These are phyloP conservation scores for Marisa cornuarietis DNA, from an alignment of 1,140 invertebrate species.

Conservation along the genomic window DNA sequence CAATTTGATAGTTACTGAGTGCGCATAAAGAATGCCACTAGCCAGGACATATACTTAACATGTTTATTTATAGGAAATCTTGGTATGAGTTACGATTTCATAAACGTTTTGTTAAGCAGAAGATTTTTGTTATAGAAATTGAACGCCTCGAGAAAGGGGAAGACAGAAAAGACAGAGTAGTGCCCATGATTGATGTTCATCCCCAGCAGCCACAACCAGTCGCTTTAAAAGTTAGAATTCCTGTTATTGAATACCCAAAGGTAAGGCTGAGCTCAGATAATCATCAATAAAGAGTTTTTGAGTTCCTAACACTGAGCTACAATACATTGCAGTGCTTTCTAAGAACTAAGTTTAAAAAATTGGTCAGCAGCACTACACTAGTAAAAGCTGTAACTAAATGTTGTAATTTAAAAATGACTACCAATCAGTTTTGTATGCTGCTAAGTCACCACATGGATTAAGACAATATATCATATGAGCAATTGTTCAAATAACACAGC, in stretches of 20 bases:
- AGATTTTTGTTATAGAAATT: slow-evolving; percentile 42
- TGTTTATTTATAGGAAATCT: background rate
- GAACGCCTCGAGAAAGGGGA: slow-evolving; percentile 49
- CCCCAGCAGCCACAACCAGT: slow-evolving; percentile 42
- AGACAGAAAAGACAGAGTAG: slow-evolving; percentile 32
- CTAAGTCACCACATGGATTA: too few relatives aligned
- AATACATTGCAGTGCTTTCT: too few relatives aligned
- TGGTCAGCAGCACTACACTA: too few relatives aligned
- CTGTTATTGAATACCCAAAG: slow-evolving; percentile 49
- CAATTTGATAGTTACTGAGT: background rate
- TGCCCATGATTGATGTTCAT: slow-evolving; percentile 47
- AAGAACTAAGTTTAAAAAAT: too few relatives aligned
- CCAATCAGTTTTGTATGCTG: too few relatives aligned
- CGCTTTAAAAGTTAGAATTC: slow-evolving; percentile 48
- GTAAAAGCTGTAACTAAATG: too few relatives aligned
- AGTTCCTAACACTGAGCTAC: too few relatives aligned
- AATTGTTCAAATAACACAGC: too few relatives aligned
- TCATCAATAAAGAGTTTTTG: too few relatives aligned
- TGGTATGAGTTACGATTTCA: background rate
- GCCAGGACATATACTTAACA: background rate
- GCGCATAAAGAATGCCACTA: background rate
- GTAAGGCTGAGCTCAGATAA: slow-evolving; percentile 22
- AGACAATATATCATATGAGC: too few relatives aligned
- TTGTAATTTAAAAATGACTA: too few relatives aligned
- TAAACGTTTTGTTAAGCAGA: too few relatives aligned